Conservation (phyloP, 2,888 invertebrate species). For the Hypolimnas misippus region DNA sequence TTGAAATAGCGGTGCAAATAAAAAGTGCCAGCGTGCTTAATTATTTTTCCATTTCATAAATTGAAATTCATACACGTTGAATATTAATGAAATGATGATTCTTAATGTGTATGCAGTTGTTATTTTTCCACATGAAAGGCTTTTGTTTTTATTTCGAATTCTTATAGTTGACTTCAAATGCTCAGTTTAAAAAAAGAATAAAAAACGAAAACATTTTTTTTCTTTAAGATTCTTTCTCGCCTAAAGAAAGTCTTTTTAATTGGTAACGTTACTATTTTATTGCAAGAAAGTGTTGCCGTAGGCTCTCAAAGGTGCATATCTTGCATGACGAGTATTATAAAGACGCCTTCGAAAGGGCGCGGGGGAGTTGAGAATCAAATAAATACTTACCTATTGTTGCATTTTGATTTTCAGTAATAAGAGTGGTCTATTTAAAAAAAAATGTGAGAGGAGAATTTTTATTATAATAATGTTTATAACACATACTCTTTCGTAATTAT, state of each 20-base stretch:
- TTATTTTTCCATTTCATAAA: slow-evolving; percentile 4
- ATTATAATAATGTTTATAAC: no score
- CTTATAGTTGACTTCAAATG: no score
- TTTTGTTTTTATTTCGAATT: no score
- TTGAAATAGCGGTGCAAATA: background rate
- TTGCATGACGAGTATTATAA: background rate
- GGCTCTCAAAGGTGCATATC: background rate
- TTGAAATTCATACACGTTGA: background rate
- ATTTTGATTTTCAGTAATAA: background rate
- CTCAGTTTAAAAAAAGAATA: background rate
- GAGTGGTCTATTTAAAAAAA: background rate
- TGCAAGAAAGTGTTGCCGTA: background rate
- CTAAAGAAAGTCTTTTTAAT: slow-evolving; percentile 1
- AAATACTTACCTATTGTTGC: background rate
- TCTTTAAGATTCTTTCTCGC: no score
- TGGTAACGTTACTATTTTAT: background rate
- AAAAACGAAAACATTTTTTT: background rate
- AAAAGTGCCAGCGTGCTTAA: background rate
- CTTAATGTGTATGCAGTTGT: no score
- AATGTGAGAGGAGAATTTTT: no score
- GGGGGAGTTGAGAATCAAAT: background rate
- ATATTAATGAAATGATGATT: background rate
- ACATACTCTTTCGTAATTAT: no score
- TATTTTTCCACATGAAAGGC: no score
- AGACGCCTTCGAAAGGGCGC: background rate